Percentiles rank a stretch among this genome's conserved stretches.
These are phyloP conservation scores for Bubo scandiacus DNA, from an alignment of 2,113 vertebrate species.

Conservation along the genomic window DNA sequence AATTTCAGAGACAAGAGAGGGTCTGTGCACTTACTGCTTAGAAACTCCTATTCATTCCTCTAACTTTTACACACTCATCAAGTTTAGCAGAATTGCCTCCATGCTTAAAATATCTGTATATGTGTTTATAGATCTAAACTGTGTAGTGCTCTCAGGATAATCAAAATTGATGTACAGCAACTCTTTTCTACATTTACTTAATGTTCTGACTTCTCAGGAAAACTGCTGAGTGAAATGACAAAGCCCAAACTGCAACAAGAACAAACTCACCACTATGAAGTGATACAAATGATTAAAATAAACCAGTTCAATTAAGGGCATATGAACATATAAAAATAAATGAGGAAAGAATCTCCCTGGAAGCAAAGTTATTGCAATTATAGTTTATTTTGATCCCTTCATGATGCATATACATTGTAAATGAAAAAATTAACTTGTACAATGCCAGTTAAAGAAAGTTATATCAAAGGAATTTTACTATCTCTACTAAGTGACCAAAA, in stretches of 20 bases:
- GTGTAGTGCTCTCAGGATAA: background rate
- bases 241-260: background rate
- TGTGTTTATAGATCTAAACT: background rate
- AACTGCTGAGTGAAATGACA: background rate
- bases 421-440: background rate
- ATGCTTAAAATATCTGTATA: background rate
- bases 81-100: background rate
- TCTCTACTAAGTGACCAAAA: background rate
- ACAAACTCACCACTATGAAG: slow-evolving; percentile 6
- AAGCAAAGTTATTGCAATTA: slow-evolving; percentile 34
- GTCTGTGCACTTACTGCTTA: background rate
- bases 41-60: background rate
- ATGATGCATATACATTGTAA: background rate
- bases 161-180: background rate
- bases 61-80: background rate
- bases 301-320: background rate
- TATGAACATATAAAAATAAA: background rate
- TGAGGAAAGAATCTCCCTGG: background rate
- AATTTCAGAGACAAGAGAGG: background rate
- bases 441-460: background rate
- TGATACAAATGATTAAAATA: slow-evolving; percentile 32
- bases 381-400: background rate
- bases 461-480: background rate
- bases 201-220: background rate
- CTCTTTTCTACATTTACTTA: background rate